Conservation (phyloP, 2,797 vertebrate species). For the Peromyscus melanophrys region DNA sequence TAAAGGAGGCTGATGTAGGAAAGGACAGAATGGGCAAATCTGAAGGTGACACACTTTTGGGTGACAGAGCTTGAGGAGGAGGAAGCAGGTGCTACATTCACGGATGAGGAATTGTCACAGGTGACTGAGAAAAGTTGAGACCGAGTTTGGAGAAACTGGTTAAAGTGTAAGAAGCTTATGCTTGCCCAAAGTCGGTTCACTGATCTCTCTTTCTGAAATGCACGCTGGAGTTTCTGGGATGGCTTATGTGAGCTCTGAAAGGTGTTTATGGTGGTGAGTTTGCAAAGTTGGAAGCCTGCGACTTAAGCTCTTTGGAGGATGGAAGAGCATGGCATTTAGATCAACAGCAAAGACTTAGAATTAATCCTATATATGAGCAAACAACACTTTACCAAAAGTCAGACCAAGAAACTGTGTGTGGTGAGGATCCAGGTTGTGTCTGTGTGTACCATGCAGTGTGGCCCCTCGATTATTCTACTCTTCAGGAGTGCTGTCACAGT, state of each 20-base stretch:
- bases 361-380: neutral
- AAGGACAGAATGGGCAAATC: neutral
- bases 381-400: conserved; percentile 18
- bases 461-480: neutral
- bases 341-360: neutral
- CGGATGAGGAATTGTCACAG: neutral
- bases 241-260: neutral
- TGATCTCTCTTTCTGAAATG: conserved; percentile 63
- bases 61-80: too few species aligned
- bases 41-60: neutral
- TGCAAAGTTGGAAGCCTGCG: neutral
- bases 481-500: neutral
- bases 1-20: neutral
- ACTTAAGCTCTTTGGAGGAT: neutral
- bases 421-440: neutral
- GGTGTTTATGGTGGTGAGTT: neutral
- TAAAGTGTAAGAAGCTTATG: conserved; percentile 69
- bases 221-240: conserved; percentile 10
- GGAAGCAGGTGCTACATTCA: neutral
- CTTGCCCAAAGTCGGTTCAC: conserved; percentile 56
- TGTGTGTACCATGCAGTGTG: neutral
- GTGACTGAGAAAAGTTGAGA: neutral
- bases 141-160: conserved; percentile 56
- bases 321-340: neutral
- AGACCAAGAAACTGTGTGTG: neutral